These are phyloP conservation scores for Alloplasta piceator DNA, from an alignment of 2,888 invertebrate genomes.

Conservation along the genomic window DNA sequence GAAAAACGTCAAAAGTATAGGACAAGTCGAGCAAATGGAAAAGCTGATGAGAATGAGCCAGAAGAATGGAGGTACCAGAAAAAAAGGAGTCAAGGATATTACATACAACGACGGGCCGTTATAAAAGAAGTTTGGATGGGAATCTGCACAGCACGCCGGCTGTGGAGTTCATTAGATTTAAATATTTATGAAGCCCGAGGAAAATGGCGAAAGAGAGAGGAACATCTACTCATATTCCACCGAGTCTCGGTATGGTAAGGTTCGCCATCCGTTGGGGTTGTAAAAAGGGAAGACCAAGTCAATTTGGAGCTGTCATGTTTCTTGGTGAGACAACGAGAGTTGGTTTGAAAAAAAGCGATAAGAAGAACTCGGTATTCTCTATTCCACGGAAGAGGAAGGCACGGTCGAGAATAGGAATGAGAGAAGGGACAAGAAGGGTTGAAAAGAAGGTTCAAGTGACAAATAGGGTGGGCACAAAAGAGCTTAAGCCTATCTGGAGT, in stretches of 20 bases:
- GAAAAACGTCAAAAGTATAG: not conserved
- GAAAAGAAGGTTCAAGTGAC: slow-evolving; percentile 17
- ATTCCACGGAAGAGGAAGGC: slow-evolving; percentile 64
- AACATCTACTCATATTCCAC: slow-evolving; percentile 15
- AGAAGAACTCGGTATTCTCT: slow-evolving; percentile 66
- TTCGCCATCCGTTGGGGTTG: slow-evolving; percentile 16
- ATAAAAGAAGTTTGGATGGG: slow-evolving; percentile 71
- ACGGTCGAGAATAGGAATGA: slow-evolving; percentile 12
- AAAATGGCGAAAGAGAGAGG: slow-evolving; percentile 42
- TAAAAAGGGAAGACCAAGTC: slow-evolving; percentile 69
- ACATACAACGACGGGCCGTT: slow-evolving; percentile 23
- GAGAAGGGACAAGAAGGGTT: slow-evolving; percentile 17
- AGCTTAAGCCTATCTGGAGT: slow-evolving; percentile 19
- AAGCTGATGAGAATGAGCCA: not conserved
- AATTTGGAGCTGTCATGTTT: slow-evolving; percentile 71
- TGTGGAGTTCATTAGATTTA: slow-evolving; percentile 79
- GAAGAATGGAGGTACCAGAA: not conserved
- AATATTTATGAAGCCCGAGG: slow-evolving; percentile 77
- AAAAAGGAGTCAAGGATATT: not conserved
- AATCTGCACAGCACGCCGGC: slow-evolving; percentile 71
- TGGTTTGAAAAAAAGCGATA: slow-evolving; percentile 44
- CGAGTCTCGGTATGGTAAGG: not conserved
- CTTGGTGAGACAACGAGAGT: slow-evolving; percentile 69
- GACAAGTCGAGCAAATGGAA: not conserved
- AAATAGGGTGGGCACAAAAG: slow-evolving; percentile 56